Base-by-base conservation (phyloP, 1,140 invertebrate species). In the Lepidurus packardi region DNA sequence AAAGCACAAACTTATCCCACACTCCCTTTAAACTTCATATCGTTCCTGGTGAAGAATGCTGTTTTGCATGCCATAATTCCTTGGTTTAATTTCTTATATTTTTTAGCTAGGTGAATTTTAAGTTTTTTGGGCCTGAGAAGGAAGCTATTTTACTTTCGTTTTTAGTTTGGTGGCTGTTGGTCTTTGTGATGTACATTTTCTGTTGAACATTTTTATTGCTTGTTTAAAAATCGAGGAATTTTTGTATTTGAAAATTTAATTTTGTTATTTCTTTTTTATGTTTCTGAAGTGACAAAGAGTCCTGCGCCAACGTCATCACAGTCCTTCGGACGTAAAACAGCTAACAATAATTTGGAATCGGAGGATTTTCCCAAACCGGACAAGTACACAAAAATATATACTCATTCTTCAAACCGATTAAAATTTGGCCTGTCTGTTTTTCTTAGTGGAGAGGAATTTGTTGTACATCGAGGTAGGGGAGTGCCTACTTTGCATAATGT, bases 401-500 rank as follows among this genome's bases (percentile, higher is more conserved):
- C 34, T 34, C 34, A 34, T 34, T 34, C 34, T 34, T 34, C 34
- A 34, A 34, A 34, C 34, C 34, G 34, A 34, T 34, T 4, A 34
- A 34, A 34, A 34, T 34, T 4, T 4, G 34, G 34, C 34, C 34
- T 34, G 34, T 34, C 34, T 34, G 3, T 2, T 4, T 34, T 34
- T 34, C 34, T 34, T 34, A 34, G 43, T 16, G 75, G 24, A 43
- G 91, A 92, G 75, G 90, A 90, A 74, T 95, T 94, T 84, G 90
- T 93, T 9, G 93, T 94, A 73, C 93, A 94, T 85, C 88, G 91
- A 81, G 90, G 90, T 73, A 88, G 89, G 83, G 91, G 90, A 73
- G 89, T 94, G 79, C 91, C 93, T 73, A 95, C 94, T 43, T 85
- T 95, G 75, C 90, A 89, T 82, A 91, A 81, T 78, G 82, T 83